A percentile compares a stretch with the other conserved stretches of the same genome.
These are phyloP conservation scores for Tetranychus truncatus DNA, from an alignment of 2,888 invertebrate species.

Conservation along the genomic window DNA sequence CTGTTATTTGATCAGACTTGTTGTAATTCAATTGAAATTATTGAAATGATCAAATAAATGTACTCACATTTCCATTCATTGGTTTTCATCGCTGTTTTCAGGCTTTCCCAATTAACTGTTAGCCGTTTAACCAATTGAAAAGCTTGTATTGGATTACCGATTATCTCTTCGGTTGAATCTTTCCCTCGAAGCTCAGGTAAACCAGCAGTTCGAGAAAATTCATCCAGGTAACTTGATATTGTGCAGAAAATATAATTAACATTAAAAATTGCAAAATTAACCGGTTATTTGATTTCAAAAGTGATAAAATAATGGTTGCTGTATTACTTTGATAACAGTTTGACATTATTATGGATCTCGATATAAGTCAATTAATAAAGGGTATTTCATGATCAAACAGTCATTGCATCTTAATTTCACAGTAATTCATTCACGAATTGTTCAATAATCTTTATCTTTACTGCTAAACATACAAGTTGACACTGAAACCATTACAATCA, in stretches of 20 bases:
- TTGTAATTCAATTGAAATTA: background rate
- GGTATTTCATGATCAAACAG: too few species aligned
- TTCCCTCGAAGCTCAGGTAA: conserved; percentile 17
- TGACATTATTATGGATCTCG: too few species aligned
- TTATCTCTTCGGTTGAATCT: conserved; percentile 26
- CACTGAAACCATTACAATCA: too few species aligned
- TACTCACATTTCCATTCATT: conserved; percentile 4
- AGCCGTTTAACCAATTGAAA: conserved; percentile 31
- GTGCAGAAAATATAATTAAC: background rate
- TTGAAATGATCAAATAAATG: background rate
- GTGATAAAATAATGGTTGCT: too few species aligned
- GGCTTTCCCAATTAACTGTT: conserved; percentile 31
- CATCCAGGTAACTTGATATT: conserved; percentile 23
- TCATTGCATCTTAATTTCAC: too few species aligned
- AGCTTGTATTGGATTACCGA: conserved; percentile 32
- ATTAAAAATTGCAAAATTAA: background rate
- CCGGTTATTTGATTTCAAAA: too few species aligned
- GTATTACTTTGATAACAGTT: too few species aligned
- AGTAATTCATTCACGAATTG: too few species aligned
- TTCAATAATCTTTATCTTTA: too few species aligned
- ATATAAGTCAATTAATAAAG: too few species aligned
- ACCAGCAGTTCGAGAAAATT: conserved; percentile 23
- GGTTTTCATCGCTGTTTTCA: conserved; percentile 28
- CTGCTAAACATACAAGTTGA: too few species aligned
- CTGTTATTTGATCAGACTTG: too few species aligned